Base-by-base conservation (phyloP, 1,140 invertebrate genomes). In the Acyrthosiphon pisum region DNA sequence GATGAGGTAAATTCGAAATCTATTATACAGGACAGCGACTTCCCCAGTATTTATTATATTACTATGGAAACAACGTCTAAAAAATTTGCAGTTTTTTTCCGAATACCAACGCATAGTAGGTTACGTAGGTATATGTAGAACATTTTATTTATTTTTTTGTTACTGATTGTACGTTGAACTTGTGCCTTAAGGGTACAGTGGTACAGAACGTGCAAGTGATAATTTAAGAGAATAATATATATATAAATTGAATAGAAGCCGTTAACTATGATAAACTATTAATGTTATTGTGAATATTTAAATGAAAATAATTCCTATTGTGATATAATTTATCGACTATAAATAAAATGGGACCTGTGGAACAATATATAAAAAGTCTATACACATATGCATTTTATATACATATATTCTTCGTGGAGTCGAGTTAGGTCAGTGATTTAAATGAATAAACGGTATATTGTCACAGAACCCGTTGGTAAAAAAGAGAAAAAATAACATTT, bases 391-490 rank as follows among this genome's bases (percentile, higher is more conserved):
- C 30, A 76, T 76, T 18, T 18, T 76, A 68, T 20, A 68, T n/a
- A n/a, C n/a, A 76, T 76, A n/a, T 76, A 76, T 76, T 76, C 14
- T n/a, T 76, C 30, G 14, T 2, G 6, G 4, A 76, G 14, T 76
- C n/a, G 60, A 76, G 60, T 76, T 76, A 76, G 60, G n/a, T 76
- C 60, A 76, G 30, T 76, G 60, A 76, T n/a, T 76, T 76, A 76
- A 76, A 76, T 76, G 60, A 76, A 76, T 76, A 76, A 76, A 76
- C 30, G n/a, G 60, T 76, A 76, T 76, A 76, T 76, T 76, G 60
- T 35, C 60, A 76, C 60, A 76, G 6, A 76, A 76, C 60, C 60
- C n/a, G n/a, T 35, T n/a, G 30, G 60, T 76, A n/a, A 76, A 76
- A 76, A 76, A 76, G 6, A 23, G 6, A n/a, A n/a, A 14, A 26